Base-by-base conservation (phyloP, 2,888 invertebrate genomes). In the Cosmorhoe ocellata region DNA sequence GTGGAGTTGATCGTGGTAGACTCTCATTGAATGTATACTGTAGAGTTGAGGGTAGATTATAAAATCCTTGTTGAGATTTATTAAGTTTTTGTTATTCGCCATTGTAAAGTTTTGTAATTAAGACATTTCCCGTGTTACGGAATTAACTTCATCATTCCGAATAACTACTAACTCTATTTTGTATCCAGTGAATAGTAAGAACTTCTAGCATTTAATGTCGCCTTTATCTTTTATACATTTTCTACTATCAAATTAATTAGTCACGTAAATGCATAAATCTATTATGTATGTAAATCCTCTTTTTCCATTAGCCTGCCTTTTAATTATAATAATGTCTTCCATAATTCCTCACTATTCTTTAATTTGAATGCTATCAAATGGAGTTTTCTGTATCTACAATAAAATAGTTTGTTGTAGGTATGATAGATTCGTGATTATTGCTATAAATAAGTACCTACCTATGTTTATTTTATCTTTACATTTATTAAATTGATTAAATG, bases 11-110 rank as follows among this genome's bases (percentile, higher is more conserved):
- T 78, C 76, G 79, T 82, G 73, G 75, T 84, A 81, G 81, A 77
- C 71, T 82, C 76, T 74, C 74, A 76, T 76, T 80, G 78, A 72
- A 72, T 80, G 79, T 89, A 84, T 84, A 86, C 78, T 78, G 74
- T 85, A 83, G 77, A 65, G 69, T 78, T 76, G 69, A 78, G 67
- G 65, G 65, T 76, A 76, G 73, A 69, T 66, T 73, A 67, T 74
- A 69, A 65, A 64, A 75, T 68, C 71, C 75, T 76, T 84, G 76
- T 81, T 80, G 69, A 74, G 62, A 69, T 70, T 69, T 72, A 71
- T 71, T 75, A 74, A 74, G 70, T 75, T 78, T 74, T 66, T 58
- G 66, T 74, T 74, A 58, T 71, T 22, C 10, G 71, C 70, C 64
- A 71, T 67, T 72, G 67, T 68, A 69, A 66, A 64, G 51, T 66